phyloP scores from a whole-genome alignment of 2,797 vertebrate species.

The Epinephelus malabaricus region DNA sequence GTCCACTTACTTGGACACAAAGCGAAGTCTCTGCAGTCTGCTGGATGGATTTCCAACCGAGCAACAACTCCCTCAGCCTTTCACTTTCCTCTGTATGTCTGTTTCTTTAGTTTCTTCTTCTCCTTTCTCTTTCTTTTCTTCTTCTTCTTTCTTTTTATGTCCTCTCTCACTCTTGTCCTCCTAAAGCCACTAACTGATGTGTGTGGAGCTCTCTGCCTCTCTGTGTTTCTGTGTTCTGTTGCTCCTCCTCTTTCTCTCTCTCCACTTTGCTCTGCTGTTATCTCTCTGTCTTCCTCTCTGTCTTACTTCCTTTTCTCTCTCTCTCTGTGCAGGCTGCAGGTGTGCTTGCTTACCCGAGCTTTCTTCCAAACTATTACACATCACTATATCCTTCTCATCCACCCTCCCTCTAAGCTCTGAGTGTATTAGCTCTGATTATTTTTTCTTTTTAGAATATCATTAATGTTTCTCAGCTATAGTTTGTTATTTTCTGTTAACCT shows the following conservation, averaged over 20 bases:
- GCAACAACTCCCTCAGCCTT: neutral
- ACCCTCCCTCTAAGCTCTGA: neutral
- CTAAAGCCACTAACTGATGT: conserved; percentile 42
- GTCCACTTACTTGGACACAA: conserved; percentile 38
- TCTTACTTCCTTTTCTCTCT: conserved; percentile 8
- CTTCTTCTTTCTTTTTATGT: neutral
- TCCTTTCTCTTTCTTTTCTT: neutral
- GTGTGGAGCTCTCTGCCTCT: conserved; percentile 33
- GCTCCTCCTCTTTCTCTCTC: conserved; percentile 69
- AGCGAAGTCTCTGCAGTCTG: conserved; percentile 37
- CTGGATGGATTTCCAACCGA: conserved; percentile 33
- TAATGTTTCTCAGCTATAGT: neutral
- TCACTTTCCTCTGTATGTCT: neutral
- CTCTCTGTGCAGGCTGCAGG: conserved; percentile 58
- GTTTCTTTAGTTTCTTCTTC: conserved; percentile 7
- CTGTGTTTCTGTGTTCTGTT: conserved; percentile 48
- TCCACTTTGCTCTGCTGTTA: conserved; percentile 11
- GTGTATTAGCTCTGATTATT: neutral
- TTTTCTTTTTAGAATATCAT: no score
- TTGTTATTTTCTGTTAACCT: conserved; percentile 10
- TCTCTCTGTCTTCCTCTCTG: conserved; percentile 7
- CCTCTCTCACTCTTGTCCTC: conserved; percentile 25
- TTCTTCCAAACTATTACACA: conserved; percentile 37
- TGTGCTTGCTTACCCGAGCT: conserved; percentile 46
- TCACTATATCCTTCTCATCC: conserved; percentile 4